phyloP scores from a whole-genome alignment of 2,797 vertebrate species.

The Sebastes ruberrimus region DNA sequence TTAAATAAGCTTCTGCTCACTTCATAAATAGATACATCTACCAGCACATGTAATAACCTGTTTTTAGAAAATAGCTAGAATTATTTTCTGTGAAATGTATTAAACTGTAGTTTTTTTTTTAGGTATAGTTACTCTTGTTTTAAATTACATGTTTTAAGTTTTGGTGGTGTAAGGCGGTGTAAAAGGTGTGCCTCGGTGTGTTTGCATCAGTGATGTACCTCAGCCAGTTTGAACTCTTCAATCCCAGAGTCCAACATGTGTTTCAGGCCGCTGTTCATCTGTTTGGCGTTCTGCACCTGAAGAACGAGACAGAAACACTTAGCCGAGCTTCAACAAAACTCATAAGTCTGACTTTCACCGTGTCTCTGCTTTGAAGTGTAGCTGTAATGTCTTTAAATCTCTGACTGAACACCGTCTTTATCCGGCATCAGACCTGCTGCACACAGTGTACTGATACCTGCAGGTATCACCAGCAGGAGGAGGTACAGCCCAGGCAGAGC shows the following conservation, averaged over 20 bases:
- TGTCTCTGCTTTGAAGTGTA: background rate
- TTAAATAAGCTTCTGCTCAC: too few relatives aligned
- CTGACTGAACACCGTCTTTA: background rate
- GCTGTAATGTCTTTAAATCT: background rate
- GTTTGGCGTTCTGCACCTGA: conserved; percentile 99
- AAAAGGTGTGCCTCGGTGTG: background rate
- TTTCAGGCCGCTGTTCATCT: conserved; percentile 97
- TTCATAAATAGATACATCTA: too few relatives aligned
- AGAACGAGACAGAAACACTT: background rate
- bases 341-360: background rate
- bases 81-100: too few relatives aligned
- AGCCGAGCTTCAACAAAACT: background rate
- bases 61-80: too few relatives aligned
- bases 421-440: background rate
- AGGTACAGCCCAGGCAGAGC: background rate
- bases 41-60: too few relatives aligned
- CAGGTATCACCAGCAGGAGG: background rate
- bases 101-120: too few relatives aligned
- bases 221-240: conserved; percentile 91
- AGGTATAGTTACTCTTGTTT: background rate
- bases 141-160: background rate
- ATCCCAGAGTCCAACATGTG: conserved; percentile 94
- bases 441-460: background rate
- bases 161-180: background rate
- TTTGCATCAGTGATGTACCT: conserved; percentile 79